Conservation (phyloP, 2,113 vertebrate species). For the rabbit (Oryctolagus cuniculus) region mOryCun1.1 NC_091439.1:65165001-65165500, state of each 20-base stretch:
- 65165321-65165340: neutral
- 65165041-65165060: neutral
- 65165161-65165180: neutral
- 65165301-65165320: neutral
- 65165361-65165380: neutral
- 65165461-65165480: neutral
- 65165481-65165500: neutral
- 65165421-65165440: too few relatives aligned
- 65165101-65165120: neutral
- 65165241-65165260: neutral
- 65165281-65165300: constrained; percentile 3
- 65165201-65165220: neutral
- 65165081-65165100: neutral
- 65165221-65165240: constrained; percentile 28
- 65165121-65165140: neutral
- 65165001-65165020: neutral
- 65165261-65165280: neutral
- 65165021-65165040: neutral
- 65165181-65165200: neutral
- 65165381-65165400: neutral
- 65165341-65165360: neutral
- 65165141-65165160: neutral
- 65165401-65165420: neutral
- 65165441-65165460: too few relatives aligned
- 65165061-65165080: constrained; percentile 18